Base-by-base conservation (phyloP, 92 coral and sea anemone species). In the Phenganax stokvisi region DNA sequence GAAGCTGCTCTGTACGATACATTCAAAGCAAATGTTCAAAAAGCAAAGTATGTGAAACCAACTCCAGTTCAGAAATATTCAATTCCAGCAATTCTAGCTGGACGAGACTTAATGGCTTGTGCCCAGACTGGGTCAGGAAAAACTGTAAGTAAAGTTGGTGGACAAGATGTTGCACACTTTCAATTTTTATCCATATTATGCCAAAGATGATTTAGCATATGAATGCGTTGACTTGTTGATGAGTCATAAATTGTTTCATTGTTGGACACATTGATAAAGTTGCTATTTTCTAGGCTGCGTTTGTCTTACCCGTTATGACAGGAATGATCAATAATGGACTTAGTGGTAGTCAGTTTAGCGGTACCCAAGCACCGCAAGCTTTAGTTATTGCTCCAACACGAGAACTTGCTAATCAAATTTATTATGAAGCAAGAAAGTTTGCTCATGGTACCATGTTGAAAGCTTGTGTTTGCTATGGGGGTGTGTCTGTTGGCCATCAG, bases 61-160 rank as follows among this genome's bases (percentile, higher is more conserved):
- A 94, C 98, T 47, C 98, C 98, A 1, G 94, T 94, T 15, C 98
- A 94, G 85, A 94, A 94, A 79, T 70, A 89, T 84, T 88, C 98
- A 9, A 87, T 94, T 74, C 98, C 98, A 54, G 90, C 92, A 7
- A 80, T 84, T 17, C 76, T 90, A 59, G 75, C 84, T 67, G 98
- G 98, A 29, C 72, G 92, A 75, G 98, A 94, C 66, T 87, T 94
- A 59, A 94, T 94, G 98, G 98, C 98, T 25, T 94, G 98, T 86
- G 98, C 98, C 10, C 98, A 94, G 73, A 94, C 98, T 37, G 98
- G 98, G 8, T 94, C 98, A 13, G 98, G 98, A 31, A 94, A 94
- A 86, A 96, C 99, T 25, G 99, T 96, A 83, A 88, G 91, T 84
- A 51, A 8, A 60, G 1, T 54, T 12, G 12, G 55, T 37, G 60